Evolutionary conservation across 2,888 invertebrate species (phyloP), one percentile per base, ranked within the genome.

Genomic region (Epinotia nisella): DNA sequence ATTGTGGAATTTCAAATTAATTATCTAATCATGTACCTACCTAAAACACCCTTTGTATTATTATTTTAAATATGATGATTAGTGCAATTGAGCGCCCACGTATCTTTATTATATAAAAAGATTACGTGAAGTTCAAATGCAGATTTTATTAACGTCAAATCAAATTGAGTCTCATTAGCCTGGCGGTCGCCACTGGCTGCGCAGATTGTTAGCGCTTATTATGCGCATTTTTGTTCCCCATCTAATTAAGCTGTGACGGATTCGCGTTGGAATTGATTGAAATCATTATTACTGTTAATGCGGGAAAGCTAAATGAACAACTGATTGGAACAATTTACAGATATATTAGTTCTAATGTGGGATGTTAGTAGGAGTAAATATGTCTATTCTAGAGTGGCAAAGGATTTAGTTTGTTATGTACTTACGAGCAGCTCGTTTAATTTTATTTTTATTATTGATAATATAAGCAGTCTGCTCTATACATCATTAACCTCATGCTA

Each of bases 81-180:
- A 35, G 35, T 35, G 35, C 35, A 9, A 35, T 35, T 35, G 35
- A 35, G 9, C 35, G 9, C 35, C 9, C 9, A 35, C 35, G 9
- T 35, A 35, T 35, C 9, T 35, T 9, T 35, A 9, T 35, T 35
- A 9, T 35, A 7, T 35, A 35, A 35, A 35, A 35, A 45, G 15
- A 15, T 15, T 15, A 15, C 15, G 45, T 45, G 15, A 45, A 45
- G 15, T n/a, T 17, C 29, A 53, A 41, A 66, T 39, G 21, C 55
- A 39, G 39, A 65, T 39, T 65, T 19, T 39, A 55, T 39, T 55
- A 19, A 39, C 65, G 19, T 55, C 55, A 39, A 55, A 39, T 55
- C 35, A 66, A 65, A 66, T 66, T 55, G n/a, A 56, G 41, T 55
- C 39, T 66, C 65, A 66, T 41, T 66, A 56, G 55, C 55, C 55